Conservation (phyloP, 2,113 vertebrate genomes). For the Nettapus auritus region DNA sequence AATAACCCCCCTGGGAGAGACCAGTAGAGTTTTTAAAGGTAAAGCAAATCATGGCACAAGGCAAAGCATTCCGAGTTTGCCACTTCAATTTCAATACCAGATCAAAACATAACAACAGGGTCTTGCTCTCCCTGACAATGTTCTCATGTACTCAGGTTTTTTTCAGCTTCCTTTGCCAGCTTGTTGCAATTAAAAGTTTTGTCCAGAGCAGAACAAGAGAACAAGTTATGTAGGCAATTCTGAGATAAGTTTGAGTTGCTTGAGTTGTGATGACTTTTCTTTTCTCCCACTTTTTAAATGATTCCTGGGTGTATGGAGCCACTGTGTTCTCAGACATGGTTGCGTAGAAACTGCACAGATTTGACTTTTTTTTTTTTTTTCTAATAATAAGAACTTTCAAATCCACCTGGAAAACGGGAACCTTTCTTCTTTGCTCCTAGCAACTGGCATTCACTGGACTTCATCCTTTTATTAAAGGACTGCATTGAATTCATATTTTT, state of each 20-base stretch:
- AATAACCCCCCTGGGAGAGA: background rate
- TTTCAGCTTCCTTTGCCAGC: constrained; percentile 7
- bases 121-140: constrained; percentile 11
- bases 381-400: constrained; percentile 45
- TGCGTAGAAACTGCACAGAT: constrained; percentile 62
- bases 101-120: constrained; percentile 28
- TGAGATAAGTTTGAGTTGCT: constrained; percentile 23
- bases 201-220: constrained; percentile 31
- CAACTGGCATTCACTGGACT: constrained; percentile 41
- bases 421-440: constrained; percentile 51
- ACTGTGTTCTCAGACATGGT: background rate
- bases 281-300: background rate
- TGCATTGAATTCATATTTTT: constrained; percentile 39
- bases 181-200: constrained; percentile 27
- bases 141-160: constrained; percentile 50
- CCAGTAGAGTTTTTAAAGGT: background rate
- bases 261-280: constrained; percentile 24
- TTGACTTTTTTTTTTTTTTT: constrained; percentile 54
- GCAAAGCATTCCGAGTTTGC: constrained; percentile 20
- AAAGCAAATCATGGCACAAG: background rate
- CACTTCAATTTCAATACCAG: background rate
- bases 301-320: constrained; percentile 35
- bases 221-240: background rate
- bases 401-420: constrained; percentile 51
- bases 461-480: constrained; percentile 39